phyloP scores from a whole-genome alignment of 2,888 invertebrate genomes.

The Agrochola circellaris region DNA sequence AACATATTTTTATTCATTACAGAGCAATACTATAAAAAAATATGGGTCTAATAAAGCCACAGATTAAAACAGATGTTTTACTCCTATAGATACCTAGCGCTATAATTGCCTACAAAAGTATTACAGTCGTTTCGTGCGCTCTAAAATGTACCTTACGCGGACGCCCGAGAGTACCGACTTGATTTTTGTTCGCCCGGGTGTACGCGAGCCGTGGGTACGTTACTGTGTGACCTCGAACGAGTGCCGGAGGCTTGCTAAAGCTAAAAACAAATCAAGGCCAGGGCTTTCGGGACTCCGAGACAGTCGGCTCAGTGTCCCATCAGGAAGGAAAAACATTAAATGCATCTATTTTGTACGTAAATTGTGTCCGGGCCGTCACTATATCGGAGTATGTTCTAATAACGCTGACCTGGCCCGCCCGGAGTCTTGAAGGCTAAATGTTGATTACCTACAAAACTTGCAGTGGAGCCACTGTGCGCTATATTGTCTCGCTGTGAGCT shows the following conservation, averaged over 20 bases:
- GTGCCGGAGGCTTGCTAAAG: too few species aligned
- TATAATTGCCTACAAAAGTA: too few species aligned
- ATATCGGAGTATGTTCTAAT: not conserved
- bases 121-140: too few species aligned
- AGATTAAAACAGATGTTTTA: too few species aligned
- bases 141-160: too few species aligned
- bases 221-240: too few species aligned
- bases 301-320: not conserved
- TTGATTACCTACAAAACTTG: slow-evolving; percentile 19
- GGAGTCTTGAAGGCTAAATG: not conserved
- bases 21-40: not conserved
- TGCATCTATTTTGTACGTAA: not conserved
- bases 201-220: too few species aligned
- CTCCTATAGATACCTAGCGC: too few species aligned
- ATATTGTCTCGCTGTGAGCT: slow-evolving; percentile 5
- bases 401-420: not conserved
- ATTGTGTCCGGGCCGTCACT: not conserved
- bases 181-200: too few species aligned
- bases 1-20: not conserved
- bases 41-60: not conserved
- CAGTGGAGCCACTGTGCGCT: not conserved
- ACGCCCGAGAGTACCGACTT: too few species aligned
- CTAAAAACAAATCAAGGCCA: not conserved
- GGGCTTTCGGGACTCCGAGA: not conserved
- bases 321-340: not conserved